A percentile compares a stretch with the other conserved stretches of the same genome.
Conservation (phyloP, 2,797 vertebrate genomes). For the Malacoraja senta region DNA sequence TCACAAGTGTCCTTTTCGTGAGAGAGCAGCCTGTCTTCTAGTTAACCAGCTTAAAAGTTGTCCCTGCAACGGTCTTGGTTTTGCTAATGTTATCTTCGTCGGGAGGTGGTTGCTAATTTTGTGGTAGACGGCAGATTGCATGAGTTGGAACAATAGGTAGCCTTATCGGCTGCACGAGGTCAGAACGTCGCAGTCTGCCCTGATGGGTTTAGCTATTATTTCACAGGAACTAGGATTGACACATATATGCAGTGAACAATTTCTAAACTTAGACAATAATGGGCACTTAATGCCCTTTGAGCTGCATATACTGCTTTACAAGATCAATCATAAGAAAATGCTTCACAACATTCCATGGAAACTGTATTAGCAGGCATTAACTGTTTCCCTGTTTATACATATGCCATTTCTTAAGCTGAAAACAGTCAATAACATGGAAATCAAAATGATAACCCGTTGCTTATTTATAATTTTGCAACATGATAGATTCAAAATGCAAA, state of each 20-base stretch:
- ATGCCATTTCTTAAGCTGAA: not conserved
- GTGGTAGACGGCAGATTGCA: no score
- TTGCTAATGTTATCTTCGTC: no score
- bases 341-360: not conserved
- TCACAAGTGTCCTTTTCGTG: no score
- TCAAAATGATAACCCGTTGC: not conserved
- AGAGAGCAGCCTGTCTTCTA: no score
- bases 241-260: not conserved
- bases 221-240: not conserved
- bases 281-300: not conserved
- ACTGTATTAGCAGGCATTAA: not conserved
- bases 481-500: not conserved
- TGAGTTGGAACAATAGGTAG: not conserved
- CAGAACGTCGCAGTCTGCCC: not conserved
- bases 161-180: not conserved
- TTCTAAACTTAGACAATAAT: slow-evolving; percentile 7
- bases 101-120: not conserved
- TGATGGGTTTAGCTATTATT: not conserved
- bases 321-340: not conserved
- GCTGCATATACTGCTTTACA: not conserved
- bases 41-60: no score
- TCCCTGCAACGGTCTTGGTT: no score
- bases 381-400: not conserved
- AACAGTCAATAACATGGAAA: not conserved
- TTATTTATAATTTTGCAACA: not conserved